phyloP scores from a whole-genome alignment of 2,888 invertebrate species.

The Perdita meconis region DNA sequence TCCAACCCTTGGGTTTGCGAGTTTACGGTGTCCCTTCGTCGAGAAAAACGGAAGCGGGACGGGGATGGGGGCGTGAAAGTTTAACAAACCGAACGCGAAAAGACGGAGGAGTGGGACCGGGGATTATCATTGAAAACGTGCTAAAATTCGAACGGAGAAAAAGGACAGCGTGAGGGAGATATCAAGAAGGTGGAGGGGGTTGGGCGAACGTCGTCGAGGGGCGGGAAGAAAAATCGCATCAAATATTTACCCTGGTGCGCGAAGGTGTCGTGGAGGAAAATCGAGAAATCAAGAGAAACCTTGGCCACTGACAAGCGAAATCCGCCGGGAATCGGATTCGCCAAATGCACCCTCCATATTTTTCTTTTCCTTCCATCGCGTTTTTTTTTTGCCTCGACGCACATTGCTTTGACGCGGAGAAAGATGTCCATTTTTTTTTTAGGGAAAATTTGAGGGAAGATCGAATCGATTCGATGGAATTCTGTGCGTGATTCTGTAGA shows the following conservation, averaged over 20 bases:
- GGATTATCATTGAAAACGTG: constrained; percentile 64
- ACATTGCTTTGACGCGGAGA: constrained; percentile 9
- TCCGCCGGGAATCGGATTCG: constrained; percentile 49
- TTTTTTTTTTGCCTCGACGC: constrained; percentile 13
- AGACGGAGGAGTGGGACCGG: background rate
- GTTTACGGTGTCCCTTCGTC: background rate
- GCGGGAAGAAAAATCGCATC: constrained; percentile 75
- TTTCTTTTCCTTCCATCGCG: constrained; percentile 6
- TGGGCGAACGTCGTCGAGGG: constrained; percentile 30
- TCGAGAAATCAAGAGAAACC: constrained; percentile 65
- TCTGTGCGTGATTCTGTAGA: background rate
- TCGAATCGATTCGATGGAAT: background rate
- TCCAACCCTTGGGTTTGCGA: background rate
- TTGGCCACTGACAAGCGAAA: constrained; percentile 52
- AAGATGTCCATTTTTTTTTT: background rate
- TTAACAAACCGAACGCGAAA: constrained; percentile 44
- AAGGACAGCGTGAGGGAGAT: constrained; percentile 22
- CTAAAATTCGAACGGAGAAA: constrained; percentile 10
- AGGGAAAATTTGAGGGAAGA: too few relatives aligned
- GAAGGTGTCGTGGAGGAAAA: constrained; percentile 63
- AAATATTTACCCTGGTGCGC: constrained; percentile 74
- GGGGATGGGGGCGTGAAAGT: constrained; percentile 29
- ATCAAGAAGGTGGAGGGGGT: constrained; percentile 42
- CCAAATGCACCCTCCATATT: constrained; percentile 21
- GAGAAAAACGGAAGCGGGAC: background rate